A percentile compares a stretch with the other conserved stretches of the same genome.
These are phyloP conservation scores for Euzetes globulus DNA, from an alignment of 2,888 invertebrate genomes.

Conservation along the genomic window DNA sequence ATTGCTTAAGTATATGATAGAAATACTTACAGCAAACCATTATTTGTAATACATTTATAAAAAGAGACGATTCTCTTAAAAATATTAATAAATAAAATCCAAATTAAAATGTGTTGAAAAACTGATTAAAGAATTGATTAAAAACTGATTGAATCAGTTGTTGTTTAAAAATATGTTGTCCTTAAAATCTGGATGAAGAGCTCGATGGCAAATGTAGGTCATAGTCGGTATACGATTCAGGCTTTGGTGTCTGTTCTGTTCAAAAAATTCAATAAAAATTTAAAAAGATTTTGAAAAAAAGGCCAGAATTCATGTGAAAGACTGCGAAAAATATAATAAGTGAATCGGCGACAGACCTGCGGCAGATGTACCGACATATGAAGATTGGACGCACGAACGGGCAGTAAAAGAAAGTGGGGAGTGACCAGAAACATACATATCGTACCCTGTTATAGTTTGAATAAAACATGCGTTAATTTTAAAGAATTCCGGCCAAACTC, in stretches of 20 bases:
- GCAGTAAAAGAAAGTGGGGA: neutral
- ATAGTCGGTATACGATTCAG: neutral
- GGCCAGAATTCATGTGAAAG: slow-evolving; percentile 20
- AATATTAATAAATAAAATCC: slow-evolving; percentile 20
- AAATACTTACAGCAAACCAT: slow-evolving; percentile 6
- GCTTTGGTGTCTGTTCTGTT: neutral
- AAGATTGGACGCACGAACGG: neutral
- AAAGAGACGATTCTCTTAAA: slow-evolving; percentile 5
- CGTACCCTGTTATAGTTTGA: slow-evolving; percentile 34
- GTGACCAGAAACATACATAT: slow-evolving; percentile 40
- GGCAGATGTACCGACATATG: neutral
- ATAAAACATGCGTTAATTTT: neutral
- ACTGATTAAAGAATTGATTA: too few relatives aligned
- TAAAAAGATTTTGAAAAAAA: neutral
- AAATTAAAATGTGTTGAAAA: slow-evolving; percentile 8
- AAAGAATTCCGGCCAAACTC: slow-evolving; percentile 14
- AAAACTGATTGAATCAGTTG: slow-evolving; percentile 9
- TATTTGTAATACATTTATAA: slow-evolving; percentile 24
- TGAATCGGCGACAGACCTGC: neutral
- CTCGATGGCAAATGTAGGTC: slow-evolving; percentile 27
- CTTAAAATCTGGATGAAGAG: slow-evolving; percentile 10
- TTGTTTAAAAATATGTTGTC: neutral
- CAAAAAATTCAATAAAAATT: neutral
- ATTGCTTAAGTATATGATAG: neutral
- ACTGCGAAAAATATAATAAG: neutral